These are phyloP conservation scores for Hemithea aestivaria DNA, from an alignment of 2,888 invertebrate species.

Conservation along the genomic window DNA sequence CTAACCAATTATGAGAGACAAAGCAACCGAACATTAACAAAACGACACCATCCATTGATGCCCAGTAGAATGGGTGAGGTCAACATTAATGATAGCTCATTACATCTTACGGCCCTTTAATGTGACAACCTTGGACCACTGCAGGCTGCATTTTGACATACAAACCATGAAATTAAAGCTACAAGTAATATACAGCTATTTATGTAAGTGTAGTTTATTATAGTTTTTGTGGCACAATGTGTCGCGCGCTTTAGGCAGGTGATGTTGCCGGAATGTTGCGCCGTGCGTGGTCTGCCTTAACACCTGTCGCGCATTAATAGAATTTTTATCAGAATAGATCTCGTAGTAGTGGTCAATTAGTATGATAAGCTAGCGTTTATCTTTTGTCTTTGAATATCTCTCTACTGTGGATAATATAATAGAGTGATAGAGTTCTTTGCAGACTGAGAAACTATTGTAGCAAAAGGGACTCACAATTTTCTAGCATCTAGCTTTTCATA, in stretches of 20 bases:
- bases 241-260: conserved; percentile 35
- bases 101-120: conserved; percentile 5
- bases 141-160: conserved; percentile 31
- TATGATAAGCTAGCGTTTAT: too few species aligned
- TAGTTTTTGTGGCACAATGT: conserved; percentile 49
- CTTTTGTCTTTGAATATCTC: too few species aligned
- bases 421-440: too few species aligned
- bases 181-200: conserved; percentile 34
- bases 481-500: too few species aligned
- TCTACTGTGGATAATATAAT: too few species aligned
- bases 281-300: conserved; percentile 26
- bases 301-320: too few species aligned
- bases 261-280: conserved; percentile 27
- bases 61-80: neutral
- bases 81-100: conserved; percentile 8
- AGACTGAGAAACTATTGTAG: too few species aligned
- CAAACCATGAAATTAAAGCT: conserved; percentile 39
- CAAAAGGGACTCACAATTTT: too few species aligned
- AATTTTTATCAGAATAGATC: too few species aligned
- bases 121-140: conserved; percentile 24
- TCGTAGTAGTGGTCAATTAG: too few species aligned
- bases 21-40: neutral
- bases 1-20: neutral
- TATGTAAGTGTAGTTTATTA: conserved; percentile 38
- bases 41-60: too few species aligned